These are phyloP conservation scores for Gallinago undulata DNA, from an alignment of 2,113 vertebrate species.

Conservation along the genomic window DNA sequence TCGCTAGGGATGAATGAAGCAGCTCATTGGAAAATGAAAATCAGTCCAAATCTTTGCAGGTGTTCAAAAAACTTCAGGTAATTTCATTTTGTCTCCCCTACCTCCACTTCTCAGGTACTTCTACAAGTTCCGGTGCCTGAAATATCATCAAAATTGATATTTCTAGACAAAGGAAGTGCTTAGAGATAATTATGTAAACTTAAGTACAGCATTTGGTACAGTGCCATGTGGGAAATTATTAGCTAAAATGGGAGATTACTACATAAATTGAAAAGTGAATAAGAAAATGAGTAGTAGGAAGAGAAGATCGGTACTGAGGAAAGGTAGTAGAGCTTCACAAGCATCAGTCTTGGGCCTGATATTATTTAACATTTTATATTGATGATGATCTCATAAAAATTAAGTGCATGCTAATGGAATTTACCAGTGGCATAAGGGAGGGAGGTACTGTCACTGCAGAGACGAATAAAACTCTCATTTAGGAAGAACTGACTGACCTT, in stretches of 20 bases:
- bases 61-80: not conserved
- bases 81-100: not conserved
- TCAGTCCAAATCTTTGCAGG: not conserved
- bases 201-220: constrained; percentile 11
- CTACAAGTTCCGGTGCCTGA: not conserved
- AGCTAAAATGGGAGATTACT: not conserved
- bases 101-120: constrained; percentile 14
- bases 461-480: not conserved
- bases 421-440: constrained; percentile 13
- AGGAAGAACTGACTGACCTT: constrained; percentile 14
- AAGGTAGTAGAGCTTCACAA: not conserved
- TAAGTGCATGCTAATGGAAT: not conserved
- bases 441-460: constrained; percentile 18
- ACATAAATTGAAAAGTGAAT: not conserved
- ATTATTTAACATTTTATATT: constrained; percentile 5
- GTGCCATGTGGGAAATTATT: constrained; percentile 14
- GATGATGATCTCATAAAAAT: constrained; percentile 18
- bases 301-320: not conserved
- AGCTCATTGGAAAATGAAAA: constrained; percentile 1
- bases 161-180: constrained; percentile 48
- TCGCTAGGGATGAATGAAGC: constrained; percentile 25
- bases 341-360: not conserved
- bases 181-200: constrained; percentile 24
- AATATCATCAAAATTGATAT: constrained; percentile 33
- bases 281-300: not conserved